A percentile compares a stretch with the other conserved stretches of the same genome.
phyloP scores from a whole-genome alignment of 2,113 vertebrate genomes.

The Thalassarche chlororhynchos region DNA sequence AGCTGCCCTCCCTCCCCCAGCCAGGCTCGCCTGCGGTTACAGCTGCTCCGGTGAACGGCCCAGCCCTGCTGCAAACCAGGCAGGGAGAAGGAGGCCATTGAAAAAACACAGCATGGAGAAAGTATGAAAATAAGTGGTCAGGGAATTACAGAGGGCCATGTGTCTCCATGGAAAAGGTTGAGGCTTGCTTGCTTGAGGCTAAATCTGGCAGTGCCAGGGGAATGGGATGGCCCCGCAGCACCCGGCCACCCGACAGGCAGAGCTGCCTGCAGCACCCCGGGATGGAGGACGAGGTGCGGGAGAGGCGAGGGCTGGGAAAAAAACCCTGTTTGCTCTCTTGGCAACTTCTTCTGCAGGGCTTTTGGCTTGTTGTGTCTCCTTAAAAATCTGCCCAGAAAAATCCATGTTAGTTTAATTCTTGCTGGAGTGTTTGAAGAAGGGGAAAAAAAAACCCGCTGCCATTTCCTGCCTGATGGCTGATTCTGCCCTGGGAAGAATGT shows the following conservation, averaged over 20 bases:
- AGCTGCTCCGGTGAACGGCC: not conserved
- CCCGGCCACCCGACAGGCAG: not conserved
- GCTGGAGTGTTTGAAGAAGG: conserved; percentile 1
- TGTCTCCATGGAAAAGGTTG: conserved; percentile 24
- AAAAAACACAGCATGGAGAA: not conserved
- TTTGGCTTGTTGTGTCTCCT: not conserved
- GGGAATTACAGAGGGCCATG: conserved; percentile 5
- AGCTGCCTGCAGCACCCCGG: not conserved
- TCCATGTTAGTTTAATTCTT: conserved; percentile 34
- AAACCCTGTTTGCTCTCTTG: not conserved
- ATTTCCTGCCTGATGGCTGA: conserved; percentile 53
- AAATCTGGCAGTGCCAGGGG: not conserved
- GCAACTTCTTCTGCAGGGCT: not conserved
- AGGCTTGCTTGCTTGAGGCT: not conserved
- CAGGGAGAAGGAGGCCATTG: not conserved
- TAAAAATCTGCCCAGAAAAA: conserved; percentile 12
- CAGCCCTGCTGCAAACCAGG: not conserved
- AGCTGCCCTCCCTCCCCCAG: not conserved
- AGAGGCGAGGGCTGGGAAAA: not conserved
- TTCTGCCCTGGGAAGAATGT: conserved; percentile 32
- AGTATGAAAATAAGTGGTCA: conserved; percentile 40
- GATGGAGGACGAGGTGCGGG: not conserved
- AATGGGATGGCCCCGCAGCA: accelerated
- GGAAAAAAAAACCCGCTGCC: not conserved
- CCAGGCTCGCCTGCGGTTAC: accelerated